These are phyloP conservation scores for Alces alces DNA, from an alignment of 2,113 vertebrate genomes.

Conservation along the genomic window DNA sequence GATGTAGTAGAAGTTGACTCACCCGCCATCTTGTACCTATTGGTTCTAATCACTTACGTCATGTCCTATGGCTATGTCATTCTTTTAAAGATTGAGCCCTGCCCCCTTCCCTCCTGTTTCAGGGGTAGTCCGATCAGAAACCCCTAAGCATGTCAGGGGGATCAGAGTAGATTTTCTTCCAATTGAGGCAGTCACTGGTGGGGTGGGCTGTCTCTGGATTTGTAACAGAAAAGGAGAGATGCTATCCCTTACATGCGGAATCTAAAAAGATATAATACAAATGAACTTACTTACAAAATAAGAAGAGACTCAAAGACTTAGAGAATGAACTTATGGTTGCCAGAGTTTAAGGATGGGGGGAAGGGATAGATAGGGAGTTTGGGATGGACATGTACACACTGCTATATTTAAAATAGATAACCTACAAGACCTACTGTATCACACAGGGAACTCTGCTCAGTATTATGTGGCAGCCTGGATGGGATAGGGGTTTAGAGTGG, in stretches of 20 bases:
- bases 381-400: neutral
- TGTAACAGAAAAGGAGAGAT: neutral
- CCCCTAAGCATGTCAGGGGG: rapidly evolving
- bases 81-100: neutral
- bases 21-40: neutral
- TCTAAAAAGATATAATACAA: neutral
- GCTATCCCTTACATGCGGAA: neutral
- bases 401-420: neutral
- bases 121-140: neutral
- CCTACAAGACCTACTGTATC: neutral
- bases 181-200: neutral
- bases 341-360: neutral
- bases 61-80: neutral
- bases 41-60: neutral
- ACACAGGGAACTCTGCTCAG: neutral
- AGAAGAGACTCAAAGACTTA: neutral
- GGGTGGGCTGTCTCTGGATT: neutral
- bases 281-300: neutral
- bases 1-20: neutral
- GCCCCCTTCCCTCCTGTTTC: neutral
- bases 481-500: neutral
- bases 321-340: neutral
- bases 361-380: neutral
- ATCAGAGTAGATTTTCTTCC: too few relatives aligned
- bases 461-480: neutral